phyloP scores from a whole-genome alignment of 2,888 invertebrate species.

The Campoplex nolae region DNA sequence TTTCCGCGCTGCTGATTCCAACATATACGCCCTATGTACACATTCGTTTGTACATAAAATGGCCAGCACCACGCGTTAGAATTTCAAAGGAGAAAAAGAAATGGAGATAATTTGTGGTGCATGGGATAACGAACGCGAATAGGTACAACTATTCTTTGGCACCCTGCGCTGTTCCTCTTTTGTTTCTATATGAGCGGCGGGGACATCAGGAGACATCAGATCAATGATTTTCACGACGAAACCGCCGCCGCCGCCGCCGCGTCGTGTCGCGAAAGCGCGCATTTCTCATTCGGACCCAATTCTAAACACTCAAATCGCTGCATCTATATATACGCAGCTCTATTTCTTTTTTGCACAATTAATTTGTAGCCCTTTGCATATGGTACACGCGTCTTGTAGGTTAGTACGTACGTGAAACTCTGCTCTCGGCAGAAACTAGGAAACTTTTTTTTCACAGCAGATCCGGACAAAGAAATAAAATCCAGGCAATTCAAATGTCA shows the following conservation, averaged over 20 bases:
- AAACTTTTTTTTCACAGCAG: constrained; percentile 19
- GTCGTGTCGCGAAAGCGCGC: constrained; percentile 24
- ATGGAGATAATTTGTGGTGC: constrained; percentile 56
- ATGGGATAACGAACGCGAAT: constrained; percentile 37
- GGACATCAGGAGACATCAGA: not conserved
- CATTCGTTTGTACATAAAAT: not conserved
- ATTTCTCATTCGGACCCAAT: constrained; percentile 15
- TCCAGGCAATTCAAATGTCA: constrained; percentile 46
- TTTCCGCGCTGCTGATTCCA: no score
- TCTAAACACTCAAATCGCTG: constrained; percentile 14
- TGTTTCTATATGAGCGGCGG: constrained; percentile 7
- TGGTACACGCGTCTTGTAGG: no score
- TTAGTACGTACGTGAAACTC: no score
- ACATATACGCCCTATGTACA: not conserved
- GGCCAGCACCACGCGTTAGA: constrained; percentile 48
- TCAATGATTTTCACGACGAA: constrained; percentile 59
- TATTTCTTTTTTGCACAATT: no score
- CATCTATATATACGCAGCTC: no score
- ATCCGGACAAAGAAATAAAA: not conserved
- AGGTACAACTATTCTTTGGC: constrained; percentile 9
- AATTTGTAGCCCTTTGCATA: no score
- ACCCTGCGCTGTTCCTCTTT: constrained; percentile 29
- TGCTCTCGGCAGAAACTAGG: not conserved
- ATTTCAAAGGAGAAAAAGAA: constrained; percentile 51
- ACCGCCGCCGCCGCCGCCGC: constrained; percentile 28